phyloP scores from a whole-genome alignment of 1,140 invertebrate genomes.

The Sitophilus oryzae region DNA sequence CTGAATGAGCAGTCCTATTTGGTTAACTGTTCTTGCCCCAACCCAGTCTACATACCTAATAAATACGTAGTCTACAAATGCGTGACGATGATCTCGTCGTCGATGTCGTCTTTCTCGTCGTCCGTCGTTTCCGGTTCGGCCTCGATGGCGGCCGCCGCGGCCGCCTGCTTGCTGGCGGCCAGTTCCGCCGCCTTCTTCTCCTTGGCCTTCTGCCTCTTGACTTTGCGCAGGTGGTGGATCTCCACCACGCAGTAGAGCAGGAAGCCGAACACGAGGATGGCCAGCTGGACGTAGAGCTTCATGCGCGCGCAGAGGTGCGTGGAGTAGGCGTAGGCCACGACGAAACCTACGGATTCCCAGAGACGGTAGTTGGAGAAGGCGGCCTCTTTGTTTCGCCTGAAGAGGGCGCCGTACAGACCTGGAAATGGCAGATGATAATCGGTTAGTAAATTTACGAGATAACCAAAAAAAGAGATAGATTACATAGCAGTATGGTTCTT shows the following conservation, averaged over 20 bases:
- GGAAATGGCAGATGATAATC: slow-evolving; percentile 33
- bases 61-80: slow-evolving; percentile 56
- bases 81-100: slow-evolving; percentile 79
- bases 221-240: slow-evolving; percentile 71
- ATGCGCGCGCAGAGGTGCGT: slow-evolving; percentile 80
- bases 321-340: slow-evolving; percentile 84
- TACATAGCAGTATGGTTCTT: no score
- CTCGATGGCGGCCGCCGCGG: slow-evolving; percentile 41
- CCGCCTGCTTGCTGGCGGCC: slow-evolving; percentile 39
- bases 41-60: slow-evolving; percentile 13
- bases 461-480: no score
- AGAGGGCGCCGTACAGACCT: slow-evolving; percentile 89
- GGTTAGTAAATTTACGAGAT: no score
- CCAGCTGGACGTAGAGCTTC: slow-evolving; percentile 85
- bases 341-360: slow-evolving; percentile 90
- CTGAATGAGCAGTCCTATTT: no score
- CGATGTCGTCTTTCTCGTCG: slow-evolving; percentile 76
- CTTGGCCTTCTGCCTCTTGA: slow-evolving; percentile 60
- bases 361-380: slow-evolving; percentile 95
- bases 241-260: slow-evolving; percentile 79
- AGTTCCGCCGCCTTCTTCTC: slow-evolving; percentile 60
- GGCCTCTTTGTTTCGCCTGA: slow-evolving; percentile 87
- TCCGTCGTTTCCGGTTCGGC: slow-evolving; percentile 63
- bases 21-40: no score
- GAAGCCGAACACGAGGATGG: slow-evolving; percentile 64